These are phyloP conservation scores for Apogon talboti DNA, from an alignment of 2,797 vertebrate genomes.

Conservation along the genomic window DNA sequence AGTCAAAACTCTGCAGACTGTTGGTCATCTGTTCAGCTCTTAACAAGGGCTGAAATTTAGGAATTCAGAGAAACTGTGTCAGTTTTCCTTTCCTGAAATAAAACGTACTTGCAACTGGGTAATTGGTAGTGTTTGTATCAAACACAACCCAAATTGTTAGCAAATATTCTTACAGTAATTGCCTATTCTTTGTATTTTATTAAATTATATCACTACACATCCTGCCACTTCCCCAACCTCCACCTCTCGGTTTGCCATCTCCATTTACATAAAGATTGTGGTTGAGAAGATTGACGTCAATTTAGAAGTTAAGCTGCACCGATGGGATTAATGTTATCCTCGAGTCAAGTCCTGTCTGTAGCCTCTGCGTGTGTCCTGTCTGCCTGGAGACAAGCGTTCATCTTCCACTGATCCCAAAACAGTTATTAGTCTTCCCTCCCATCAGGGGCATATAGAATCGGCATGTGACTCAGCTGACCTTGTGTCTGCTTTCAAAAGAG, in stretches of 20 bases:
- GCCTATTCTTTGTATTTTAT: constrained; percentile 41
- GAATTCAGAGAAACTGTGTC: constrained; percentile 18
- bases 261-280: constrained; percentile 54
- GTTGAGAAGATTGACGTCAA: constrained; percentile 74
- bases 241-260: constrained; percentile 26
- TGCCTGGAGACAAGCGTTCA: constrained; percentile 41
- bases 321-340: constrained; percentile 72
- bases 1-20: constrained; percentile 45
- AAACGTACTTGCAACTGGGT: constrained; percentile 3
- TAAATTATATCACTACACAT: constrained; percentile 34
- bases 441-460: constrained; percentile 42
- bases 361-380: constrained; percentile 67
- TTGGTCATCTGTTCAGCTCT: constrained; percentile 28
- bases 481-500: constrained; percentile 52
- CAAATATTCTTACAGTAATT: constrained; percentile 28
- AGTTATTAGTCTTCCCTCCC: constrained; percentile 62
- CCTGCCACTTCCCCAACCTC: constrained; percentile 44
- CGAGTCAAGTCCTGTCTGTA: constrained; percentile 68
- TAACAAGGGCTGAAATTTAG: constrained; percentile 13
- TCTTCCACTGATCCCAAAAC: constrained; percentile 64
- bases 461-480: constrained; percentile 61
- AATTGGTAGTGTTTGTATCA: neutral
- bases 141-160: neutral
- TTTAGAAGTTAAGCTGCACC: constrained; percentile 72
- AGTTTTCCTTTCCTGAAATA: constrained; percentile 16